Conservation (phyloP, 1,140 invertebrate species). For the Eufriesea mexicana region DNA sequence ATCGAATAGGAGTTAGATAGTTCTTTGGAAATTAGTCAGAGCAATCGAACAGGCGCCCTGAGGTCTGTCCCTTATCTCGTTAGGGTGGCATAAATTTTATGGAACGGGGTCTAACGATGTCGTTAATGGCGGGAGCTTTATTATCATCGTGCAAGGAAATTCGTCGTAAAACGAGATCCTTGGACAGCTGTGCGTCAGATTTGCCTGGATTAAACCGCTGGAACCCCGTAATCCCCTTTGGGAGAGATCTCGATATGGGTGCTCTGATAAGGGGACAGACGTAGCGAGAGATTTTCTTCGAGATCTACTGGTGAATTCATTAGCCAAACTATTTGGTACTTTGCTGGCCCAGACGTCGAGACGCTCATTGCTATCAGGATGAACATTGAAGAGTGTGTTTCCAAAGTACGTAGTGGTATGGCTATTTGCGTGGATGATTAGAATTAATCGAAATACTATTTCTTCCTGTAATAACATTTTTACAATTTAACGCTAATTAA, state of each 20-base stretch:
- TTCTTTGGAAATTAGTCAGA: background rate
- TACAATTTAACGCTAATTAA: background rate
- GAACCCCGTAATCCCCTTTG: background rate
- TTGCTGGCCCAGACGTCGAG: background rate
- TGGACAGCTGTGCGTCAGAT: slow-evolving; percentile 5
- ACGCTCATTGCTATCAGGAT: background rate
- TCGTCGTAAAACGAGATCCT: background rate
- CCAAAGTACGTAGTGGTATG: background rate
- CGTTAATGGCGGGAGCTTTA: background rate
- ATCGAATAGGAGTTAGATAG: background rate
- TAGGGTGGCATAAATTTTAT: background rate
- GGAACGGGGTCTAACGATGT: background rate
- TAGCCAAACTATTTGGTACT: background rate
- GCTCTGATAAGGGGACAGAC: background rate
- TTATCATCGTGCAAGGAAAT: background rate
- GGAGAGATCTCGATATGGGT: background rate
- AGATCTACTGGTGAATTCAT: background rate
- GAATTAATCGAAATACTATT: no score
- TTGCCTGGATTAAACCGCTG: background rate
- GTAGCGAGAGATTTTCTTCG: background rate
- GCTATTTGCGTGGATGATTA: background rate
- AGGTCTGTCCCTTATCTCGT: background rate
- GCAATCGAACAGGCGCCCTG: background rate
- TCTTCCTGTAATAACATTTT: no score
- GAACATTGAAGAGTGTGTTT: background rate